Base-by-base conservation (phyloP, 1,140 invertebrate species). In the Diprion similis region DNA sequence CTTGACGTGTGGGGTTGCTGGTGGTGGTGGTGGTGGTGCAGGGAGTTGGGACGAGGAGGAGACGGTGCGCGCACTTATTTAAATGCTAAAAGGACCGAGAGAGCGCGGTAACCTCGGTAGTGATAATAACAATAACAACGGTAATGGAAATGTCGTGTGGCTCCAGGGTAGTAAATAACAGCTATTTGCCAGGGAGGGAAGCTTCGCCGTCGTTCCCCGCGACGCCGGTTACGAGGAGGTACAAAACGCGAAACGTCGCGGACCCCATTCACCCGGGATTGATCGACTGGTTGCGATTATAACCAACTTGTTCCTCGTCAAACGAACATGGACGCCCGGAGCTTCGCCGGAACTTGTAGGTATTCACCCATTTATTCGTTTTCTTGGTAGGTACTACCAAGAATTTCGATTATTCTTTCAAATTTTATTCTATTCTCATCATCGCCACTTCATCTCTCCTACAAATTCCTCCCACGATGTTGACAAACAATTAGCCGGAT, bases 31-130 rank as follows among this genome's bases (percentile, higher is more conserved):
- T 37, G 24, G 24, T 37, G 51, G 51, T 59, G 51, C 6, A 0
- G 51, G 51, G 6, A 9, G 24, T 37, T 37, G 24, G 24, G 24
- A 37, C 11, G 51, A 17, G 51, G 51, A 59, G 11, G 51, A 59
- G 47, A 73, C 48, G 45, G 64, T 45, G 59, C 48, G 47, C 18
- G 68, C 64, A 73, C 76, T 77, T 77, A n/a, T 79, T 77, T 73
- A 51, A 68, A 71, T 72, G 74, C 74, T 73, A 65, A 19, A 73
- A 76, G 48, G 72, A 71, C 66, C 24, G 24, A 37, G 24, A n/a
- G n/a, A 37, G 24, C 24, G 24, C 24, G 24, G 24, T 37, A 37
- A 37, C 24, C 24, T 37, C 24, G 24, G 11, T 17, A 17, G 51
- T 59, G 51, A 59, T 59, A 59, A 59, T 59, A 59, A 59, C 51